Conservation (phyloP, 1,140 invertebrate species). For the Leptestheria dahalacensis region DNA sequence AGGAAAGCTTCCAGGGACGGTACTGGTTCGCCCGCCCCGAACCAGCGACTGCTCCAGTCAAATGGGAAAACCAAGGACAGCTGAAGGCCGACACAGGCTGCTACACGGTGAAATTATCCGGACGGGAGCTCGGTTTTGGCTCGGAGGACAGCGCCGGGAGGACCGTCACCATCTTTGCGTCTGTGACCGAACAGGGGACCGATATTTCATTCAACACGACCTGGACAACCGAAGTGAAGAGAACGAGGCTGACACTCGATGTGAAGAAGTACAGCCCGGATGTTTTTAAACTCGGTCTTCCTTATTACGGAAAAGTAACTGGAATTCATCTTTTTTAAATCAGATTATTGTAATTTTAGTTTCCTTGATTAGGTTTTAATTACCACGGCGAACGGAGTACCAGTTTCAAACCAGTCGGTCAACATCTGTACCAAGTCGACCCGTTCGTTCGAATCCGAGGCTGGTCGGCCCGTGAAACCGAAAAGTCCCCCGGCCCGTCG, state of each 20-base stretch:
- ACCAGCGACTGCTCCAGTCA: neutral
- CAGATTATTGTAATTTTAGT: conserved; percentile 17
- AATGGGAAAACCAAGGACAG: neutral
- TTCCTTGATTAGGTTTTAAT: neutral
- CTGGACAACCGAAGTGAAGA: conserved; percentile 35
- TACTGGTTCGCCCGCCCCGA: neutral
- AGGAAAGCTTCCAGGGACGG: neutral
- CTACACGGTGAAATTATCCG: neutral
- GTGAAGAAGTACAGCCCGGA: conserved; percentile 36
- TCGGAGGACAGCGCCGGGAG: conserved; percentile 25
- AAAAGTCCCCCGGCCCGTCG: too few relatives aligned
- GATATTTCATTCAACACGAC: conserved; percentile 42
- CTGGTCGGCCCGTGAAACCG: too few relatives aligned
- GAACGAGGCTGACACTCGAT: conserved; percentile 36
- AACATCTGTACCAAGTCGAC: too few relatives aligned
- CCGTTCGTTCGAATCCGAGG: too few relatives aligned
- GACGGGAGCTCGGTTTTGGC: neutral
- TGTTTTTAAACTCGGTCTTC: conserved; percentile 45
- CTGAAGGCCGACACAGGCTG: conserved; percentile 3
- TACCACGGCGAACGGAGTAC: conserved; percentile 23
- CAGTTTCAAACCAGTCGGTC: conserved; percentile 24
- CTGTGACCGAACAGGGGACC: conserved; percentile 45
- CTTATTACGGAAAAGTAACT: conserved; percentile 42
- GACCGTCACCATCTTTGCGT: conserved; percentile 34
- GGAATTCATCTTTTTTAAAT: conserved; percentile 16